phyloP scores from a whole-genome alignment of 2,888 invertebrate genomes.

The Ophion ventricosus region DNA sequence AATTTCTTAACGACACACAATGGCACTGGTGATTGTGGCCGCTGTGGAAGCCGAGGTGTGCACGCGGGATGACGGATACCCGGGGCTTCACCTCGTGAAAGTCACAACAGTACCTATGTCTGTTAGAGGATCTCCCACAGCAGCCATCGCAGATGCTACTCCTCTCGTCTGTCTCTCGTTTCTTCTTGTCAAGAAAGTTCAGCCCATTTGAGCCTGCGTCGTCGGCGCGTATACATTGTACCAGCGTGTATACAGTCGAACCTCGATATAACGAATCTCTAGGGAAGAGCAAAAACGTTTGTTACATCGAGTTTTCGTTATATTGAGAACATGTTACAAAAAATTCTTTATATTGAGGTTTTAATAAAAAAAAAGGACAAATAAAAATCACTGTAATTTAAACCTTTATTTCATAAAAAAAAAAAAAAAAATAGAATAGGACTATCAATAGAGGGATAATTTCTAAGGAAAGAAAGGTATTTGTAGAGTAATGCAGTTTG shows the following conservation, averaged over 20 bases:
- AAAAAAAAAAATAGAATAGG: too few species aligned
- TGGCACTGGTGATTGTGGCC: conserved; percentile 77
- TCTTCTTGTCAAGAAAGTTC: conserved; percentile 34
- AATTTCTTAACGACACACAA: conserved; percentile 77
- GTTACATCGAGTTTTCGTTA: too few species aligned
- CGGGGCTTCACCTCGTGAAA: conserved; percentile 78
- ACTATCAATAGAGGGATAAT: too few species aligned
- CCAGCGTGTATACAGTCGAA: conserved; percentile 35
- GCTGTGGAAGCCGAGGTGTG: conserved; percentile 52
- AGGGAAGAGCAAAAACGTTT: too few species aligned
- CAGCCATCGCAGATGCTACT: conserved; percentile 35
- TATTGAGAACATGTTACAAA: too few species aligned
- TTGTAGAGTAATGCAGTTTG: too few species aligned
- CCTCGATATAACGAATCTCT: too few species aligned
- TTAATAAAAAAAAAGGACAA: too few species aligned
- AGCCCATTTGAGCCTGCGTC: conserved; percentile 44
- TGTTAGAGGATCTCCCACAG: conserved; percentile 69
- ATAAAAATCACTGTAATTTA: too few species aligned
- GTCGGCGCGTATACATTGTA: conserved; percentile 14
- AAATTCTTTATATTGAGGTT: too few species aligned
- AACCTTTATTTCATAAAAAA: too few species aligned
- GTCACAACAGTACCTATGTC: conserved; percentile 81
- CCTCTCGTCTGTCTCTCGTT: conserved; percentile 17
- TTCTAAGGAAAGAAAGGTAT: too few species aligned
- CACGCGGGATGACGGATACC: conserved; percentile 78